A percentile compares a stretch with the other conserved stretches of the same genome.
phyloP scores from a whole-genome alignment of 1,140 invertebrate genomes.

The Pantala flavescens region DNA sequence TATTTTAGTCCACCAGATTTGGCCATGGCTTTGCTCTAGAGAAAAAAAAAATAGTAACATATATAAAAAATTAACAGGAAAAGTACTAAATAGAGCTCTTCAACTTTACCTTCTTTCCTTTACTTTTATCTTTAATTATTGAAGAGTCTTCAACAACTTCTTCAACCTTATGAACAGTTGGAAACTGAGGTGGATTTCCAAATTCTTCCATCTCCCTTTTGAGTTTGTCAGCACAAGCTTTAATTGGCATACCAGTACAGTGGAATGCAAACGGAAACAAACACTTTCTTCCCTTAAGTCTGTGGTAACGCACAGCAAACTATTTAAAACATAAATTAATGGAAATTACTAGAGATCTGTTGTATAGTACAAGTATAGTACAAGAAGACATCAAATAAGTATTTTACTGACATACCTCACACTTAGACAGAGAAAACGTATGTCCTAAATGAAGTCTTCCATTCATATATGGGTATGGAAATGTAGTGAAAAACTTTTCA shows the following conservation, averaged over 20 bases:
- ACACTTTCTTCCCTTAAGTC: slow-evolving; percentile 80
- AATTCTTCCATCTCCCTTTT: slow-evolving; percentile 85
- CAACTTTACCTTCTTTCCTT: slow-evolving; percentile 79
- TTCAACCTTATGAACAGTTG: slow-evolving; percentile 44
- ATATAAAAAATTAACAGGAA: too few species aligned
- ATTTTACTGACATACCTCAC: slow-evolving; percentile 50
- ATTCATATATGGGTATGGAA: slow-evolving; percentile 99
- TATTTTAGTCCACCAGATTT: slow-evolving; percentile 84
- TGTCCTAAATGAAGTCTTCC: slow-evolving; percentile 95
- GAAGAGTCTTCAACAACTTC: slow-evolving; percentile 39
- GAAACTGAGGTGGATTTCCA: slow-evolving; percentile 90
- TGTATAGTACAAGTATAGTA: slow-evolving; percentile 13
- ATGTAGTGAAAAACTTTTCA: slow-evolving; percentile 88
- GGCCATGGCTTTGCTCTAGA: slow-evolving; percentile 86
- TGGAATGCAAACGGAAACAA: slow-evolving; percentile 98
- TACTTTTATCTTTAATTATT: slow-evolving; percentile 84
- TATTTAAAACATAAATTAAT: slow-evolving; percentile 32
- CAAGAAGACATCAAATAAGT: not conserved
- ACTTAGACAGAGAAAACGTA: slow-evolving; percentile 94
- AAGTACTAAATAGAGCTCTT: not conserved
- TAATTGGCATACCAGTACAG: slow-evolving; percentile 95
- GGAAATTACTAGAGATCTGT: slow-evolving; percentile 21
- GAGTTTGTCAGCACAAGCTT: slow-evolving; percentile 96
- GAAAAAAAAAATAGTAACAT: too few species aligned
- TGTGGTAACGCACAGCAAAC: slow-evolving; percentile 86